phyloP scores from a whole-genome alignment of 1,140 invertebrate genomes.

The Sitobion miscanthi region DNA sequence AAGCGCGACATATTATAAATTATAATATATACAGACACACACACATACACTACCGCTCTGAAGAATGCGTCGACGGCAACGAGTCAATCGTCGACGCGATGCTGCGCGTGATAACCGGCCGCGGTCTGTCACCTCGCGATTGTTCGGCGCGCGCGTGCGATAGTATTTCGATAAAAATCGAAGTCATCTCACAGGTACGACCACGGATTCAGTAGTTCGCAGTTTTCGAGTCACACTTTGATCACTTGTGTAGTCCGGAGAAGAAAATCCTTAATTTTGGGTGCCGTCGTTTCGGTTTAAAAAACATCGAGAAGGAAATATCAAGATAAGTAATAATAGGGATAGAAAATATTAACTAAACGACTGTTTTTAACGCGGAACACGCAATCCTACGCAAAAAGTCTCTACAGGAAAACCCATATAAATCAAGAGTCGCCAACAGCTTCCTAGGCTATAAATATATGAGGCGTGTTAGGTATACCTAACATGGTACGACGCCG shows the following conservation, averaged over 20 bases:
- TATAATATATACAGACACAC: not conserved
- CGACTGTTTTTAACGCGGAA: not conserved
- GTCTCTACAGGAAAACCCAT: not conserved
- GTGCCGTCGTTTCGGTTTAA: not conserved
- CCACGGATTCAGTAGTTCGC: not conserved
- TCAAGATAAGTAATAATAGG: too few relatives aligned
- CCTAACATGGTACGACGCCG: not conserved
- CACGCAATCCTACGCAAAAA: not conserved
- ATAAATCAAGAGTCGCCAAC: too few relatives aligned
- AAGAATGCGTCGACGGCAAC: slow-evolving; percentile 6
- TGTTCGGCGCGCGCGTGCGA: not conserved
- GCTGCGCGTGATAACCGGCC: not conserved
- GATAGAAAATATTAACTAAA: too few relatives aligned
- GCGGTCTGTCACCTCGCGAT: not conserved
- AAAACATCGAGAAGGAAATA: not conserved
- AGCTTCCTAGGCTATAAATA: too few relatives aligned
- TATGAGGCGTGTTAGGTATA: too few relatives aligned
- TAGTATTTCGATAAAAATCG: not conserved
- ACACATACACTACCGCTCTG: not conserved
- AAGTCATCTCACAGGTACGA: not conserved
- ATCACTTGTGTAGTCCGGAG: not conserved
- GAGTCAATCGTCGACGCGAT: not conserved
- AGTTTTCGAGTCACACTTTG: not conserved
- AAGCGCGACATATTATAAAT: not conserved
- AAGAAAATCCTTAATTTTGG: not conserved